Evolutionary conservation across 2,113 vertebrate species (phyloP), one percentile per base, ranked within the genome.

Genomic region (Conger conger): DNA sequence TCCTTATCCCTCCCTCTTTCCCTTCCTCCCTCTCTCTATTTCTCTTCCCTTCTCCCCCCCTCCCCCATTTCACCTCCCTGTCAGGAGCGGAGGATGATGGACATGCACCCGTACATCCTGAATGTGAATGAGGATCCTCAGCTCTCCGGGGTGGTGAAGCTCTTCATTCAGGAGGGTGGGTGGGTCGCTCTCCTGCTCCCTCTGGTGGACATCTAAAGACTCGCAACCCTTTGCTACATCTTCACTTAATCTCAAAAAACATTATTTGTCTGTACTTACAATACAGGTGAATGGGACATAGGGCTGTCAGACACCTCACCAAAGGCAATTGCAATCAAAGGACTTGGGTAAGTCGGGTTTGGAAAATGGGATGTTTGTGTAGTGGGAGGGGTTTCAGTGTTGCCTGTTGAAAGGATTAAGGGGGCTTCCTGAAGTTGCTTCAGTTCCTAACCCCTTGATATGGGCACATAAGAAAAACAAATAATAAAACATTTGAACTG

Each of bases 101-200:
- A 96, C 92, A 94, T 94, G 83, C 91, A 94, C 81, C 97, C 97
- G 3, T 96, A 97, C 90, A 94, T 97, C 81, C 90, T 96, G 86
- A 97, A 98, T 82, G 90, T 97, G 87, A 97, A 95, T 0, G 96
- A 97, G 90, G 97, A 98, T 82, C 93, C 96, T 0, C 97, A 98
- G 93, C 95, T 98, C 80, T 96, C 96, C 0, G 95, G 96, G 1
- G 96, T 97, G 68, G 95, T 98, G 85, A 97, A 97, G 88, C 92
- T 95, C 81, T 96, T 97, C 90, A 96, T 97, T 76, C 94, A 93
- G 79, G 89, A 96, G 0, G 96, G 97, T 97, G 91, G 83, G 88
- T 97, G 90, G 83, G 88, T 35, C n/a, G 20, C 17, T 11, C 50
- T 30, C 63, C 15, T 40, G 35, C 33, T 68, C 18, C 35, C 36